These are phyloP conservation scores for Drosophila eohydei DNA, from an alignment of 2,888 invertebrate genomes.

Conservation along the genomic window DNA sequence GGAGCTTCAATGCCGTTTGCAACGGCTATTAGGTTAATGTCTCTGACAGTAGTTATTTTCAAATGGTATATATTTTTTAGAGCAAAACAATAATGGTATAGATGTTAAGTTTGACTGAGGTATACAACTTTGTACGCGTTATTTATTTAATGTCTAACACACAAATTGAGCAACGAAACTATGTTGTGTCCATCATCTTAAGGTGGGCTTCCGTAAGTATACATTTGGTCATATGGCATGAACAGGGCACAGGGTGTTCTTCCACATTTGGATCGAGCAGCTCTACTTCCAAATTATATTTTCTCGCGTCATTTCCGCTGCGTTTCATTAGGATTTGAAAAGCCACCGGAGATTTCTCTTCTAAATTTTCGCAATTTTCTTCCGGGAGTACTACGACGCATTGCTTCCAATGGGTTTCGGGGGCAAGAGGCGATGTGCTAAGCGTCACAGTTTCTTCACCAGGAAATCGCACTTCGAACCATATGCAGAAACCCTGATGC, in stretches of 20 bases:
- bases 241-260: conserved; percentile 92
- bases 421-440: conserved; percentile 91
- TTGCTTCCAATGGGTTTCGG: conserved; percentile 97
- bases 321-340: conserved; percentile 88
- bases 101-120: conserved; percentile 73
- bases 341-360: conserved; percentile 88
- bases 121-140: conserved; percentile 61
- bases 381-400: conserved; percentile 93
- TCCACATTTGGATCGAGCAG: conserved; percentile 89
- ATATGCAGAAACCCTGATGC: conserved; percentile 91
- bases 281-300: conserved; percentile 89
- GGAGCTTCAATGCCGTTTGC: conserved; percentile 84
- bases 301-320: conserved; percentile 69
- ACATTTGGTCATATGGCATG: conserved; percentile 91
- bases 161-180: conserved; percentile 20
- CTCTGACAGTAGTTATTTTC: conserved; percentile 30
- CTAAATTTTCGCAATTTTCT: conserved; percentile 85
- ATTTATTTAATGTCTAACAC: conserved; percentile 36
- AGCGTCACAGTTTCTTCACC: conserved; percentile 88
- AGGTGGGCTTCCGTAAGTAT: conserved; percentile 87
- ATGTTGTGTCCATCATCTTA: conserved; percentile 70
- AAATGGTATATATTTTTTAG: conserved; percentile 32
- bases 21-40: conserved; percentile 69
- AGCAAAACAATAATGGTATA: conserved; percentile 38
- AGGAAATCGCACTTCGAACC: conserved; percentile 93